phyloP scores from a whole-genome alignment of 2,113 vertebrate species.

The Chamaetylas fuelleborni region DNA sequence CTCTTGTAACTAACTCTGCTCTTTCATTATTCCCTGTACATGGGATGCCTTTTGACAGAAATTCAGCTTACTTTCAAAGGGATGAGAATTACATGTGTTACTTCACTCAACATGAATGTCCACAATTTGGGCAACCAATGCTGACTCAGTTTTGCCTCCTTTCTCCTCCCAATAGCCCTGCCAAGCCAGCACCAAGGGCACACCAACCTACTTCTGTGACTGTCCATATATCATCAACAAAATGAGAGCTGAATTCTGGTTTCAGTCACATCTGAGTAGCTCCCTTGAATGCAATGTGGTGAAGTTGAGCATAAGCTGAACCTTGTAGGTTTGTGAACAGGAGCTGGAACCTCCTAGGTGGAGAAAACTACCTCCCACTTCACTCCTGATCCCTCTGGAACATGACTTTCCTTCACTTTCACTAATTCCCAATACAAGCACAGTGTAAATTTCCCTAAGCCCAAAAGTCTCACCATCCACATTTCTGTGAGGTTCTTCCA shows the following conservation, averaged over 20 bases:
- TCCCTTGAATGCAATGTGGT: not conserved
- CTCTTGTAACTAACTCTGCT: not conserved
- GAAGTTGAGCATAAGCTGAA: not conserved
- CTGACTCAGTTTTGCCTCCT: not conserved
- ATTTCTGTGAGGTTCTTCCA: not conserved
- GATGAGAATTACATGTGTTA: not conserved
- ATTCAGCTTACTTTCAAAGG: not conserved
- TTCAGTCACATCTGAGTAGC: not conserved
- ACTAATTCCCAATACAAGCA: not conserved
- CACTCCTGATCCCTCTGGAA: not conserved
- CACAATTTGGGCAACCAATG: not conserved
- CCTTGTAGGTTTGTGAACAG: not conserved
- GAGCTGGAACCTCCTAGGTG: not conserved
- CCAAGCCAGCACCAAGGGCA: not conserved
- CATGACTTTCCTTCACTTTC: not conserved
- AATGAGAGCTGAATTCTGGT: not conserved
- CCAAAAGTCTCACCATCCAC: not conserved
- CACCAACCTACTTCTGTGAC: not conserved
- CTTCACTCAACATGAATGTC: not conserved
- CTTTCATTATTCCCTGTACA: not conserved
- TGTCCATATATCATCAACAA: not conserved
- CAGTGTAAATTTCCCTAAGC: not conserved
- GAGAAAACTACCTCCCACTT: not conserved
- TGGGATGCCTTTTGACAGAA: not conserved
- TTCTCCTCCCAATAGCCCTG: not conserved